A percentile compares a stretch with the other conserved stretches of the same genome.
Evolutionary conservation across 2,888 invertebrate genomes (phyloP).

Genomic region (Heliothis peltigera): DNA sequence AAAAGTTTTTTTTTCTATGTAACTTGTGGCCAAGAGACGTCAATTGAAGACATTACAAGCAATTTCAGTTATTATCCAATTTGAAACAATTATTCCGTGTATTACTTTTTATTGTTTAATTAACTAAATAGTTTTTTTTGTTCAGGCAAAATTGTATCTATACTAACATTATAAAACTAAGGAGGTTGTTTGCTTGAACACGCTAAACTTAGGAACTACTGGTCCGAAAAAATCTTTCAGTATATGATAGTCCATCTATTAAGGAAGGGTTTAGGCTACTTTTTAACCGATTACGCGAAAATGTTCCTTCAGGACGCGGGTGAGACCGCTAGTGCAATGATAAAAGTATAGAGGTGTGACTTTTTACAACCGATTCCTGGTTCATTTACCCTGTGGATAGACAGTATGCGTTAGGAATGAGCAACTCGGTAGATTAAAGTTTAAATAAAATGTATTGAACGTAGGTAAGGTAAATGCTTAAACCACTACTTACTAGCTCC

Average conservation of each 20-base stretch:
- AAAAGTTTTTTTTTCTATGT: background rate
- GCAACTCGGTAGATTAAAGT: background rate
- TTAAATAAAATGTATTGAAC: background rate
- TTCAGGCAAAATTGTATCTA: constrained; percentile 8
- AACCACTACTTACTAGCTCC: background rate
- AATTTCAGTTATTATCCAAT: constrained; percentile 60
- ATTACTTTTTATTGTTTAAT: constrained; percentile 48
- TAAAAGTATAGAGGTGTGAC: constrained; percentile 14
- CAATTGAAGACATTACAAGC: constrained; percentile 38
- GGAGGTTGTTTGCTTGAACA: background rate
- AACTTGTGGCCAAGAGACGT: constrained; percentile 13
- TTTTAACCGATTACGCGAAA: too few relatives aligned
- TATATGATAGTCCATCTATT: too few relatives aligned
- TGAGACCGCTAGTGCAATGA: constrained; percentile 11
- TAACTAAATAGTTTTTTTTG: constrained; percentile 20
- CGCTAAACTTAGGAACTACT: too few relatives aligned
- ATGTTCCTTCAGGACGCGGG: too few relatives aligned
- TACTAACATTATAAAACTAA: too few relatives aligned
- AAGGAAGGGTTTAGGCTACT: too few relatives aligned
- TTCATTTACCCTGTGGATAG: constrained; percentile 28
- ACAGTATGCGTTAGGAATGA: constrained; percentile 6
- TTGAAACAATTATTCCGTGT: constrained; percentile 39
- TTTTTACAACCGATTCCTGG: constrained; percentile 40
- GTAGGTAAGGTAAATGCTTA: background rate
- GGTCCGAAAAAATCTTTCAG: too few relatives aligned